Evolutionary conservation across 2,888 invertebrate genomes (phyloP), one percentile per base, ranked within the genome.

Genomic region (Sphaerolaimus hirsutus): DNA sequence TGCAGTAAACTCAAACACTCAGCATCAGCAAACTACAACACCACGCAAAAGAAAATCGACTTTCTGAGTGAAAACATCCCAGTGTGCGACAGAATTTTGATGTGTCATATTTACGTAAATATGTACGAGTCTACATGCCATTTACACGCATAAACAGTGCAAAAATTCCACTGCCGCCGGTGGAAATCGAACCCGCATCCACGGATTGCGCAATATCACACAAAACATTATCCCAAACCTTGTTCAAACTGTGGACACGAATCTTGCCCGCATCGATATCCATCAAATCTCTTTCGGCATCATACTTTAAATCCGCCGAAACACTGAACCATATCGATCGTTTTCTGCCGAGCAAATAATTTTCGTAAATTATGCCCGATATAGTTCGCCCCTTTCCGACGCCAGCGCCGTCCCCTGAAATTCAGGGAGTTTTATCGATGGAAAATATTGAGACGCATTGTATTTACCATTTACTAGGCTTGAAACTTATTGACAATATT

Each of bases 381-480:
- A 99, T 84, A 1, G 93, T 97, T 48, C 97, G 76, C 23, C 91
- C 91, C 65, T 91, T 91, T 50, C 91, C 91, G 44, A 91, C 89
- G 53, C 91, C 91, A 49, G 93, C 93, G 49, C 97, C 93, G 67
- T 97, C 93, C 52, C 93, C 84, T 79, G 58, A 5, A 12, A 32
- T 32, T 32, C 32, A 32, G 17, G 17, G 10, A 32, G 10, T 32
- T 12, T 32, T 32, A 17, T 32, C 32, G n/a, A n/a, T n/a, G n/a
- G n/a, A n/a, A n/a, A n/a, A n/a, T n/a, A n/a, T n/a, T n/a, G n/a
- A n/a, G n/a, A n/a, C n/a, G n/a, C n/a, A n/a, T n/a, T n/a, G n/a
- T n/a, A n/a, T n/a, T n/a, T n/a, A n/a, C n/a, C n/a, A n/a, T n/a
- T n/a, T n/a, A n/a, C n/a, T n/a, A n/a, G n/a, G n/a, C n/a, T n/a